These are phyloP conservation scores for Argya squamiceps DNA, from an alignment of 2,797 vertebrate genomes.

Conservation along the genomic window DNA sequence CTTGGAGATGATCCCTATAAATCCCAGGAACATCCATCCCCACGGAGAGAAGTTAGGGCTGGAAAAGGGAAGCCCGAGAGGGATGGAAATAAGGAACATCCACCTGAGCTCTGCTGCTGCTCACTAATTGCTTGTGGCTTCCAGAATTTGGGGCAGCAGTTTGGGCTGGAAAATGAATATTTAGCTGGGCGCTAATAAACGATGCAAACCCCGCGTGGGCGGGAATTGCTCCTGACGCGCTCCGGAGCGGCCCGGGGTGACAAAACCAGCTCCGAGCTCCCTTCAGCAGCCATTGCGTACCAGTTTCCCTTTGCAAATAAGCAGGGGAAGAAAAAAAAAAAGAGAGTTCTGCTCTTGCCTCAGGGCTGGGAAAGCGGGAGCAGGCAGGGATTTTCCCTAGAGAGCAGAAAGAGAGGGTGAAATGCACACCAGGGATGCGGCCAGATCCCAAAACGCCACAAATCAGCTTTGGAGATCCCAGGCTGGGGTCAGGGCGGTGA, in stretches of 20 bases:
- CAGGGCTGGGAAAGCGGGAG: background rate
- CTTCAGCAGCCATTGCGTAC: background rate
- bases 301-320: background rate
- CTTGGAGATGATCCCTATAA: fast-evolving
- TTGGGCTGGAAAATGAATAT: conserved; percentile 27
- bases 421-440: background rate
- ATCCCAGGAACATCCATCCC: background rate
- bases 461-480: fast-evolving
- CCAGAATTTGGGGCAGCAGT: background rate
- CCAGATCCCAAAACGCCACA: fast-evolving
- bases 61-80: conserved; percentile 8
- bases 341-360: background rate
- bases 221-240: background rate
- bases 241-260: background rate
- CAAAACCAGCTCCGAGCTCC: background rate
- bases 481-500: background rate
- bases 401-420: background rate
- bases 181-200: background rate
- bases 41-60: background rate
- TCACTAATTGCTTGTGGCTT: conserved; percentile 7
- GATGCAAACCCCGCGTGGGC: background rate
- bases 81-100: background rate
- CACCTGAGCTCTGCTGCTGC: background rate
- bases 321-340: background rate
- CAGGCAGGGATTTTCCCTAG: background rate